Percentiles rank a stretch among this genome's conserved stretches.
These are phyloP conservation scores for Threskiornis aethiopicus DNA, from an alignment of 2,797 vertebrate genomes.

Conservation along the genomic window DNA sequence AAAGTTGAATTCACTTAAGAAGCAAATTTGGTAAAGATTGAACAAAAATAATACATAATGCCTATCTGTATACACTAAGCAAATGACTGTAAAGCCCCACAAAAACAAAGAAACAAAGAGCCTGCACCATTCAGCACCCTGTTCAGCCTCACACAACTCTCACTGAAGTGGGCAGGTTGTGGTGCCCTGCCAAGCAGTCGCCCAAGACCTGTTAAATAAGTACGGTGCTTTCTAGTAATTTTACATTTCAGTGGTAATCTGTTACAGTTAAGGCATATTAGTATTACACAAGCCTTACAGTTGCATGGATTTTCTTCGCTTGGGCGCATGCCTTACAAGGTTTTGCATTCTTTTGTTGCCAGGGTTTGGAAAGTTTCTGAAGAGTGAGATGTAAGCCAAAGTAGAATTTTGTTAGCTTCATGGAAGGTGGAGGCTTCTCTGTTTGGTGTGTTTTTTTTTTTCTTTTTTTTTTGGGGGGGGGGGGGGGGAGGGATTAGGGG, in stretches of 20 bases:
- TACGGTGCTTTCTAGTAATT: neutral
- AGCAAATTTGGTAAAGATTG: neutral
- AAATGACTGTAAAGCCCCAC: neutral
- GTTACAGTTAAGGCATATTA: neutral
- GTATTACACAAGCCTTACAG: neutral
- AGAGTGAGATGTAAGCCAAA: neutral
- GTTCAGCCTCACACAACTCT: neutral
- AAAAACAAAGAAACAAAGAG: neutral
- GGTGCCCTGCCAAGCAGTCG: neutral
- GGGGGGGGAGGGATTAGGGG: too few relatives aligned
- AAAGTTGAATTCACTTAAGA: neutral
- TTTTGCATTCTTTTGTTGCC: neutral
- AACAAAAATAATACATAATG: neutral
- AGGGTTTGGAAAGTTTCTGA: neutral
- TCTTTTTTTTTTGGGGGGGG: too few relatives aligned
- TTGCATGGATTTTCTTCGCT: neutral
- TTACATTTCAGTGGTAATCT: neutral
- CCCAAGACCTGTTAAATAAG: neutral
- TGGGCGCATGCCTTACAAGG: rapidly evolving
- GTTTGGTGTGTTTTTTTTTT: too few relatives aligned
- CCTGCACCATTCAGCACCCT: too few relatives aligned
- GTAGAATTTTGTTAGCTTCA: neutral
- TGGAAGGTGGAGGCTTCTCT: neutral
- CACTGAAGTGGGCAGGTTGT: neutral
- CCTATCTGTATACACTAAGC: neutral